Base-by-base conservation (phyloP, 2,888 invertebrate genomes). In the Hedya salicella region DNA sequence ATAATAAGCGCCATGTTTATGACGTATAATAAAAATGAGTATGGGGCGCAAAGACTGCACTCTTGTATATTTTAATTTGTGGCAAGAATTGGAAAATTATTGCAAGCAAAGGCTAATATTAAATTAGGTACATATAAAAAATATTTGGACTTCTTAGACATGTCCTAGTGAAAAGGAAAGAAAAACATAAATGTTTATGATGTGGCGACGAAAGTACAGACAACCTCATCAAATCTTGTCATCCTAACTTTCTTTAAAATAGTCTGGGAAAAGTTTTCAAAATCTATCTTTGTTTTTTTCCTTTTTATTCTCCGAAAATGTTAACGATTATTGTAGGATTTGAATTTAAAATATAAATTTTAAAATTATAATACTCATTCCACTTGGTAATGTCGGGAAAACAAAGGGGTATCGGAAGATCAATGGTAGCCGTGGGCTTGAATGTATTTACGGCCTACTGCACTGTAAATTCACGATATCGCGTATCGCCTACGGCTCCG, bases 1-100 rank as follows among this genome's bases (percentile, higher is more conserved):
- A 89, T 89, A 89, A 89, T 90, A 88, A 89, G 82, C 83, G 79
- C 73, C 72, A 68, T 85, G 81, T 89, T 90, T 90, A 89, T 84
- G 83, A 78, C 67, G 71, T 70, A 83, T 84, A 85, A 88, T 91
- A 89, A 90, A 89, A 88, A 73, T 80, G 80, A 80, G 78, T 73
- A 79, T 78, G 82, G 82, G 78, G 69, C 68, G 67, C 77, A 14
- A n/a, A 30, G 16, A 30, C 25, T 30, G 25, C 5, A n/a, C 11
- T 25, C 25, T 25, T 6, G 4, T 25, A 6, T 4, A 25, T 25
- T 25, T 25, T 25, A 6, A 6, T 25, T 25, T 6, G 4, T 25
- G 4, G 25, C 6, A 6, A 6, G 6, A 25, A 25, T 25, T 25
- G 6, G 6, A 25, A 25, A n/a, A n/a, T n/a, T n/a, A n/a, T n/a